phyloP scores from a whole-genome alignment of 2,797 vertebrate genomes.

The Danio aesculapii region DNA sequence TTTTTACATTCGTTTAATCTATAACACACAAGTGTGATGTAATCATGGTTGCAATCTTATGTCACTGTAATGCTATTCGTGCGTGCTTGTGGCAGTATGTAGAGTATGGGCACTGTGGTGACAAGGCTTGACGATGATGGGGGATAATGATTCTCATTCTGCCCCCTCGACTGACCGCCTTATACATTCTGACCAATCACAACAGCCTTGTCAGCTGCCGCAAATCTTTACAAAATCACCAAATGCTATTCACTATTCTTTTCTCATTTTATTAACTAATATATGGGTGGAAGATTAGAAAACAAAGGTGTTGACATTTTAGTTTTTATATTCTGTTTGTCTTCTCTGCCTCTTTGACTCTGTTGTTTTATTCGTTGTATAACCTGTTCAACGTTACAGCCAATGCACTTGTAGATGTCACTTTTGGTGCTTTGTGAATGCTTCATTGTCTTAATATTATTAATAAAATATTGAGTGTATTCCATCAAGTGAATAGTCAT shows the following conservation, averaged over 20 bases:
- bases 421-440: conserved; percentile 86
- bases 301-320: conserved; percentile 69
- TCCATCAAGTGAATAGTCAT: conserved; percentile 64
- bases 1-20: conserved; percentile 77
- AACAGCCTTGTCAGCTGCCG: conserved; percentile 65
- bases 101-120: conserved; percentile 69
- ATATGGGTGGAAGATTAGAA: conserved; percentile 71
- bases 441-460: conserved; percentile 89
- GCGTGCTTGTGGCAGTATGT: conserved; percentile 80
- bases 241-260: conserved; percentile 50
- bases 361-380: conserved; percentile 58
- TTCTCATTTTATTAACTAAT: conserved; percentile 60
- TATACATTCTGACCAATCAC: conserved; percentile 73
- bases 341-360: conserved; percentile 63
- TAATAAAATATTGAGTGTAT: conserved; percentile 86
- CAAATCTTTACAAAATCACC: conserved; percentile 65
- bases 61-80: conserved; percentile 86
- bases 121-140: conserved; percentile 80
- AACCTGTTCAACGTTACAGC: conserved; percentile 80
- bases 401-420: conserved; percentile 83
- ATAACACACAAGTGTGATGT: conserved; percentile 83
- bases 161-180: conserved; percentile 70
- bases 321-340: conserved; percentile 69
- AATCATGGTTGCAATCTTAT: conserved; percentile 78
- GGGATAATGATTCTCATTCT: conserved; percentile 77